Evolutionary conservation across 2,888 invertebrate genomes (phyloP), one percentile per base, ranked within the genome.

Genomic region (Anarsia innoxiella): DNA sequence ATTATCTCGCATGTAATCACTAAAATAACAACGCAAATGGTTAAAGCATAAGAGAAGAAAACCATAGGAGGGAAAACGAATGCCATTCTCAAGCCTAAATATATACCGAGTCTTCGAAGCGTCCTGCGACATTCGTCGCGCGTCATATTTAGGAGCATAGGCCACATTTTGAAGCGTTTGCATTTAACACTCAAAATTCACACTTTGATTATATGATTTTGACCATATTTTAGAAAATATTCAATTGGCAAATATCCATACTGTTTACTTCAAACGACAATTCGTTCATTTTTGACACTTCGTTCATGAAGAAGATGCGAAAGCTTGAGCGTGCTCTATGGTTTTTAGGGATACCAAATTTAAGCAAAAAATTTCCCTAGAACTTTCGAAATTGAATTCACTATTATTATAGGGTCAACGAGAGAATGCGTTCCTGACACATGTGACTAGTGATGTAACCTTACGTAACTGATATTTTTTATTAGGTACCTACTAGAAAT

Each of bases 101-200:
- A 71, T 82, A 82, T 88, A 94, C 94, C 94, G 66, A 96, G 89
- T 86, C 93, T 91, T 65, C 96, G 89, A 67, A 96, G 89, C 84
- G 91, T 90, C 66, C 93, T 90, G 76, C 93, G 91, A 78, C 94
- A 95, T 79, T 96, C 95, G 80, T 95, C 95, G 70, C 91, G 90
- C 59, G 92, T 91, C 90, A 95, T 90, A 84, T 95, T 93, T 55
- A 93, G 84, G 48, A 91, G 86, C 77, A 89, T 83, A 49, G 93
- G 93, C 91, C 85, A 85, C 85, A 86, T 86, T 61, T 70, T 82
- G 47, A 61, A 52, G 54, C 48, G 58, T 62, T 65, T 60, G 45
- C 58, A 56, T 56, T 63, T 42, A 61, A 65, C 71, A 71, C 68
- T 55, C 53, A 54, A 60, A 66, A 59, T 59, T 51, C 55, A 66